Conservation (phyloP, 2,797 vertebrate genomes). For the Anomalospiza imberbis region DNA sequence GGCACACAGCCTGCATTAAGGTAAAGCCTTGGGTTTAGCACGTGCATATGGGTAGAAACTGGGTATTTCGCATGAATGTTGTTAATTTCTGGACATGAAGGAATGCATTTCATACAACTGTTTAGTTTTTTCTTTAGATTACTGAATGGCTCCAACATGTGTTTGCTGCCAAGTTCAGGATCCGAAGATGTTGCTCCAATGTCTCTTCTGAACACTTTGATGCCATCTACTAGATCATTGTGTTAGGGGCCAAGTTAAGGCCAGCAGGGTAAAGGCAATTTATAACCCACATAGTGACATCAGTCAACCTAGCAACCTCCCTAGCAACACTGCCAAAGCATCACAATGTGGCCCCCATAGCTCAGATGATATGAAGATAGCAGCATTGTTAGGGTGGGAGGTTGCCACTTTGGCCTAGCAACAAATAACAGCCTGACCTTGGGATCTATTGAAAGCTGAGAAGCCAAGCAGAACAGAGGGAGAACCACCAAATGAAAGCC, state of each 20-base stretch:
- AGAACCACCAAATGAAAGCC: conserved; percentile 33
- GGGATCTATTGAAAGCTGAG: conserved; percentile 60
- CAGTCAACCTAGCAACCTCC: conserved; percentile 69
- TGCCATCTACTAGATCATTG: conserved; percentile 62
- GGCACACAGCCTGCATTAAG: background rate
- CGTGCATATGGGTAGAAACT: background rate
- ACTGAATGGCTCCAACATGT: background rate
- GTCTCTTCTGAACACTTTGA: background rate
- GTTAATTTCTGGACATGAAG: background rate
- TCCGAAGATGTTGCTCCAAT: background rate
- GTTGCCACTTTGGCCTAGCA: conserved; percentile 60
- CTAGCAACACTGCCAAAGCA: conserved; percentile 69
- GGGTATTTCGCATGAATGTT: background rate
- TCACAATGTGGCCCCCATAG: conserved; percentile 52
- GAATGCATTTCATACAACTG: background rate
- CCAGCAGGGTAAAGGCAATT: conserved; percentile 62
- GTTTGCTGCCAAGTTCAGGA: conserved; percentile 45
- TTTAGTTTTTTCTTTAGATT: background rate
- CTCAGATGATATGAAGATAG: conserved; percentile 56
- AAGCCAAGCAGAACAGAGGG: conserved; percentile 66
- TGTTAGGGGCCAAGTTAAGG: conserved; percentile 58
- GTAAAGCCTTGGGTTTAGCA: background rate
- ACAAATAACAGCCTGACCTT: conserved; percentile 64
- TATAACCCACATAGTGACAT: conserved; percentile 67
- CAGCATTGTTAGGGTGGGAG: conserved; percentile 57